These are phyloP conservation scores for Rhodinocichla rosea DNA, from an alignment of 2,113 vertebrate species.

Conservation along the genomic window DNA sequence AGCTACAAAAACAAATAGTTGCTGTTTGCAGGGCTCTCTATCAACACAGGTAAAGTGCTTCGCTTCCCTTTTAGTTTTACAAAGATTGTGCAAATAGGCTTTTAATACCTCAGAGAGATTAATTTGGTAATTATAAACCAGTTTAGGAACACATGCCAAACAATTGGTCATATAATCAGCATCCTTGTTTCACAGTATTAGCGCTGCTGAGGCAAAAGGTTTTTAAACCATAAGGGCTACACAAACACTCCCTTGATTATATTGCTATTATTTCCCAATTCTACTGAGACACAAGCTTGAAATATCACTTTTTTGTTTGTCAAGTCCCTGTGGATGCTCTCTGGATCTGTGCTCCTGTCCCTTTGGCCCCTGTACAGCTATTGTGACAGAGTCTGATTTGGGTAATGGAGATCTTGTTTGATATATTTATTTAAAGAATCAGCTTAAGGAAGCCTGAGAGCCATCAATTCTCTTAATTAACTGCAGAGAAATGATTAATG, in stretches of 20 bases:
- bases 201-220: constrained; percentile 29
- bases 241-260: constrained; percentile 37
- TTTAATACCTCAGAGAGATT: constrained; percentile 76
- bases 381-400: constrained; percentile 20
- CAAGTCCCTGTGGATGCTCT: constrained; percentile 38
- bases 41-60: constrained; percentile 61
- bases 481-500: constrained; percentile 25
- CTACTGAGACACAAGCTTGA: constrained; percentile 38
- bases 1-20: constrained; percentile 79
- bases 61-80: constrained; percentile 26
- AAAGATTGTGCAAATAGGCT: constrained; percentile 71
- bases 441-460: constrained; percentile 20
- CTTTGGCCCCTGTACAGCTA: constrained; percentile 33
- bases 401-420: constrained; percentile 5
- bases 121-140: constrained; percentile 77
- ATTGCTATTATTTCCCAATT: constrained; percentile 27
- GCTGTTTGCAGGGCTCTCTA: constrained; percentile 62
- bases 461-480: constrained; percentile 45
- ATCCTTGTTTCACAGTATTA: constrained; percentile 64
- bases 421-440: constrained; percentile 35
- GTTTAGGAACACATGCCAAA: constrained; percentile 71
- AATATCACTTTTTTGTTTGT: constrained; percentile 45
- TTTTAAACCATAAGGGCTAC: constrained; percentile 55
- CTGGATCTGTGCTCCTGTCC: constrained; percentile 28
- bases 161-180: constrained; percentile 72